Evolutionary conservation across 2,113 vertebrate species (phyloP), one percentile per base, ranked within the genome.

Genomic region (Platanista minor): DNA sequence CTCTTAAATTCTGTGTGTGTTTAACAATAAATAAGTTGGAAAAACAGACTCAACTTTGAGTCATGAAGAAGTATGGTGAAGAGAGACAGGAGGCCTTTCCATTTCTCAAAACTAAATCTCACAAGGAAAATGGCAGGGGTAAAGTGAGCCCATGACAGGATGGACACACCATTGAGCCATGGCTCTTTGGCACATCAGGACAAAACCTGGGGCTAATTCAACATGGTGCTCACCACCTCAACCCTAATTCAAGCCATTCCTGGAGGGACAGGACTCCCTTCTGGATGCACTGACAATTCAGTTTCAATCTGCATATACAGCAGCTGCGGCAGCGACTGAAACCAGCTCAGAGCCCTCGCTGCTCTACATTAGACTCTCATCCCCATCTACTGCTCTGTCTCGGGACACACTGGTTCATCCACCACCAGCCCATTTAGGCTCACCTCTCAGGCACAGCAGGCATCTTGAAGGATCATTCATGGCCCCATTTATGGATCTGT

Each of bases 401-500:
- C 52, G 6, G 29, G 52, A 27, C 3, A 6, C 0, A 10, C 2
- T 1, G 15, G 7, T 41, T n/a, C 67, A 2, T 31, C 18, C 18
- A 10, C 78, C n/a, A 39, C 25, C 49, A 27, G 12, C 7, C 29
- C 20, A 12, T 33, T 27, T 13, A 13, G 8, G 39, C 31, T 72
- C 93, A 67, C 4, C 80, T 90, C 71, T 49, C 69, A 20, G 69
- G 41, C 75, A 72, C n/a, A 71, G n/a, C 57, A 75, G 83, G 8
- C 36, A 18, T 69, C 95, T 92, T 71, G 75, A 41, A 67, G 82
- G 11, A 33, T 33, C 18, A 90, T 69, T 41, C 78, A 29, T 11
- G 23, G 57, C 54, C 92, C 66, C 71, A 67, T 94, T 77, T 96
- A 90, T 15, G 93, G 67, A 80, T 89, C 85, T 90, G 84, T 61